Evolutionary conservation across 1,140 invertebrate genomes (phyloP).

Genomic region (Portunus trituberculatus): DNA sequence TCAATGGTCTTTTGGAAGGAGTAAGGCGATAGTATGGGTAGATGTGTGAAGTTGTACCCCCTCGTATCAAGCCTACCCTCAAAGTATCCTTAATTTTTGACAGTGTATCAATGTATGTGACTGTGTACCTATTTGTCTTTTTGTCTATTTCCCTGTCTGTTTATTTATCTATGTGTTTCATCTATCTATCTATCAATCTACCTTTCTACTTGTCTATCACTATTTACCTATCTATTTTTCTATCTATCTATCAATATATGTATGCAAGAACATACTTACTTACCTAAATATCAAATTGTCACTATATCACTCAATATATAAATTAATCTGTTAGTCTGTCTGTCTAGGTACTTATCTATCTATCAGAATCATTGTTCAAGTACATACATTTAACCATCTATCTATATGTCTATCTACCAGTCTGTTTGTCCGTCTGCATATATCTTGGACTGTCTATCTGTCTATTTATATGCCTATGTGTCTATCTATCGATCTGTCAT

Average conservation of each 20-base stretch:
- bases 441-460: neutral
- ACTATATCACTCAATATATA: neutral
- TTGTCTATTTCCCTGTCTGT: neutral
- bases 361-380: neutral
- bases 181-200: conserved; percentile 29
- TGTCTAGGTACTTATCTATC: neutral
- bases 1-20: too few species aligned
- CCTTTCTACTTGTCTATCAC: conserved; percentile 3
- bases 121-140: neutral
- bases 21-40: too few species aligned
- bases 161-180: neutral
- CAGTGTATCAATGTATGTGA: too few species aligned
- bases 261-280: neutral
- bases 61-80: too few species aligned
- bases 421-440: conserved; percentile 26
- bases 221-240: conserved; percentile 14
- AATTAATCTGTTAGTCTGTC: neutral
- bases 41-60: too few species aligned
- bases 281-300: neutral
- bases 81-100: too few species aligned
- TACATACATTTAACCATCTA: neutral
- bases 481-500: neutral
- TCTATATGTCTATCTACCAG: conserved; percentile 5
- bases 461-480: neutral
- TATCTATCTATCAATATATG: neutral